A percentile compares a stretch with the other conserved stretches of the same genome.
Evolutionary conservation across 2,888 invertebrate genomes (phyloP).

Genomic region (Morpho helenor): DNA sequence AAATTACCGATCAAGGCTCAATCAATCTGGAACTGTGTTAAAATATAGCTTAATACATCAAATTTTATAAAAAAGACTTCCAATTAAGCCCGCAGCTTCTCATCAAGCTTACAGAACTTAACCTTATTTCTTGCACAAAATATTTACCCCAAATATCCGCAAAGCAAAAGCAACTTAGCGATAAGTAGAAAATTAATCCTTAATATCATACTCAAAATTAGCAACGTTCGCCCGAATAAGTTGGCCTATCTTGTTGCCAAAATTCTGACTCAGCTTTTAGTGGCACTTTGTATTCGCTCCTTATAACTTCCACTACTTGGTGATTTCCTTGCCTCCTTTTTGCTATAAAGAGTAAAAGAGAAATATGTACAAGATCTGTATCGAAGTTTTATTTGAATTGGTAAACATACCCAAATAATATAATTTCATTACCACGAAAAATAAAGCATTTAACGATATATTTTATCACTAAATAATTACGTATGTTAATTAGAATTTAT

Average conservation of each 20-base stretch:
- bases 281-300: conserved; percentile 19
- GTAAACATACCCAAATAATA: conserved; percentile 18
- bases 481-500: no score
- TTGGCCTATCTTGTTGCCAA: conserved; percentile 28
- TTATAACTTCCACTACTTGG: conserved; percentile 18
- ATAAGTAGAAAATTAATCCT: conserved; percentile 25
- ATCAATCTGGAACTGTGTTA: no score
- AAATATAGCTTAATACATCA: no score
- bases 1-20: no score
- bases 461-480: no score
- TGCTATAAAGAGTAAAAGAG: conserved; percentile 4
- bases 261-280: conserved; percentile 26
- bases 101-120: no score
- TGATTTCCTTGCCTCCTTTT: conserved; percentile 12
- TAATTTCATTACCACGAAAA: conserved; percentile 15
- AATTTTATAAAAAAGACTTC: no score
- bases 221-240: conserved; percentile 26
- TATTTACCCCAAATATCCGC: conserved; percentile 7
- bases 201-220: conserved; percentile 28
- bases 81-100: no score
- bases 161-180: conserved; percentile 16
- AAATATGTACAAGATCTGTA: background rate
- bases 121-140: background rate
- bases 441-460: conserved; percentile 13
- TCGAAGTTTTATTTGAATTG: conserved; percentile 12